Percentiles rank a stretch among this genome's conserved stretches.
These are phyloP conservation scores for Notarius lentiginosus DNA, from an alignment of 2,113 vertebrate species.

Conservation along the genomic window DNA sequence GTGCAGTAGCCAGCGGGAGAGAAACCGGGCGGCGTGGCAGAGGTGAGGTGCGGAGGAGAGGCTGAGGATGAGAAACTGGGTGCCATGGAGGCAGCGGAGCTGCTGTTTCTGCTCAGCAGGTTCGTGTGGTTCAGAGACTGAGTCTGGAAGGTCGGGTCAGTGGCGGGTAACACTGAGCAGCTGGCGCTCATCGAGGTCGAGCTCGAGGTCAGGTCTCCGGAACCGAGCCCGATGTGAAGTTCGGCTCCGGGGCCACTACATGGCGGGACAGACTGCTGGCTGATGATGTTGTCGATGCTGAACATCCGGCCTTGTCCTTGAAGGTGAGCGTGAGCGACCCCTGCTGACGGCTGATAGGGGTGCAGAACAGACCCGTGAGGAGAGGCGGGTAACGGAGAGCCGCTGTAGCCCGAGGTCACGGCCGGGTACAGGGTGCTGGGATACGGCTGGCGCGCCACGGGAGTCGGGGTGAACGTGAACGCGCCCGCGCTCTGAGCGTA, in stretches of 20 bases:
- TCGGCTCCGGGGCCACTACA: conserved; percentile 64
- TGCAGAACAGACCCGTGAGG: conserved; percentile 77
- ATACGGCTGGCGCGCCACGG: conserved; percentile 66
- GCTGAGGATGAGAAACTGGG: conserved; percentile 73
- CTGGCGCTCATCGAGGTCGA: conserved; percentile 69
- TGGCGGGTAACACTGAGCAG: conserved; percentile 69
- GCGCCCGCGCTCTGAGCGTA: conserved; percentile 88
- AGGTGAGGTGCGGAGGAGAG: conserved; percentile 76
- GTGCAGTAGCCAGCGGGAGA: conserved; percentile 77
- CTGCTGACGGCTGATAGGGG: conserved; percentile 74
- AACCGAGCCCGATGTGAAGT: conserved; percentile 70
- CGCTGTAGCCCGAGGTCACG: conserved; percentile 73
- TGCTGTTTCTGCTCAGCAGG: conserved; percentile 67
- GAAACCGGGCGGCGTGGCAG: conserved; percentile 76
- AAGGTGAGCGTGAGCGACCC: conserved; percentile 60
- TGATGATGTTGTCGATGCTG: conserved; percentile 92
- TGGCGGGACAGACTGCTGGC: conserved; percentile 77
- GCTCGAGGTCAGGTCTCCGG: conserved; percentile 66
- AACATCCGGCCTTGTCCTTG: conserved; percentile 83
- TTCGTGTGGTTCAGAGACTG: conserved; percentile 73
- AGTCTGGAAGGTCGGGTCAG: conserved; percentile 76
- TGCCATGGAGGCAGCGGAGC: conserved; percentile 67
- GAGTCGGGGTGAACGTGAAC: conserved; percentile 77
- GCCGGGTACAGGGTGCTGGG: conserved; percentile 73
- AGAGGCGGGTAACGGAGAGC: conserved; percentile 67